Evolutionary conservation across 1,140 invertebrate species (phyloP).

Genomic region (Cataglyphis hispanica): DNA sequence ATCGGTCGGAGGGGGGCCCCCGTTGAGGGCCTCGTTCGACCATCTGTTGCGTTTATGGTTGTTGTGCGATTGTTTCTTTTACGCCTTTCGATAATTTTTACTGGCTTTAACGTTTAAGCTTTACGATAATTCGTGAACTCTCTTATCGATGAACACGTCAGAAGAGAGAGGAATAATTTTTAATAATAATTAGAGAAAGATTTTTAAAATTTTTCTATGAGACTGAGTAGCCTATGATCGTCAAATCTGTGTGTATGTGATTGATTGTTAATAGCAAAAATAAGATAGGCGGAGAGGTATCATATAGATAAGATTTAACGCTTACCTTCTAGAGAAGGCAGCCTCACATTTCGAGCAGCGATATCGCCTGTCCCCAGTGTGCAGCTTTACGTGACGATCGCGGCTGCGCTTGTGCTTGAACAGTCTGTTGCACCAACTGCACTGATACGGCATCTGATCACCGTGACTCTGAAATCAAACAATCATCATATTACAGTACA

Average conservation of each 20-base stretch:
- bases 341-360: conserved; percentile 96
- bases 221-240: neutral
- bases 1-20: conserved; percentile 51
- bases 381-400: conserved; percentile 97
- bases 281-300: neutral
- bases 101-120: neutral
- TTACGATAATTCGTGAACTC: conserved; percentile 7
- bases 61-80: conserved; percentile 42
- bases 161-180: neutral
- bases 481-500: neutral
- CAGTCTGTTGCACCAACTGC: conserved; percentile 94
- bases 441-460: conserved; percentile 96
- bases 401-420: conserved; percentile 98
- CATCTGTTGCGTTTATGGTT: conserved; percentile 43
- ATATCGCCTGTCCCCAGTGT: conserved; percentile 97
- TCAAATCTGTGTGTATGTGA: too few relatives aligned
- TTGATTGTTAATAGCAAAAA: neutral
- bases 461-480: conserved; percentile 91
- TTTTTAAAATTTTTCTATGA: neutral
- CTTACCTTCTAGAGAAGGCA: conserved; percentile 96
- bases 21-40: conserved; percentile 30
- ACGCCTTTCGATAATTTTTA: conserved; percentile 1
- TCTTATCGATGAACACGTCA: neutral
- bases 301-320: neutral
- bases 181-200: neutral